phyloP scores from a whole-genome alignment of 2,888 invertebrate species.

The Acrocyrtus sp. region DNA sequence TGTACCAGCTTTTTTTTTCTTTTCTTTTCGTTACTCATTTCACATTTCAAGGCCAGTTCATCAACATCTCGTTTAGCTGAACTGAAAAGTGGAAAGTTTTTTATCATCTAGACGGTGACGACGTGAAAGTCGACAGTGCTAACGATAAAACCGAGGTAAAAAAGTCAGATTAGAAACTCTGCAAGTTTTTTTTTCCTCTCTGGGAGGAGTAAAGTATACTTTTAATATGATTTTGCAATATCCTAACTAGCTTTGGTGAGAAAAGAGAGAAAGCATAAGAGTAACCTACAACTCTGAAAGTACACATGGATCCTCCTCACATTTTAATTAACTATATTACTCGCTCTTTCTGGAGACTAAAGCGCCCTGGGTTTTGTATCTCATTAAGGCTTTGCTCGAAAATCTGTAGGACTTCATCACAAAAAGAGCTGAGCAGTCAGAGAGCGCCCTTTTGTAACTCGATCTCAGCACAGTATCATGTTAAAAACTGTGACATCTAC shows the following conservation, averaged over 20 bases:
- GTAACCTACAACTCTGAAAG: too few relatives aligned
- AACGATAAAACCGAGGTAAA: too few relatives aligned
- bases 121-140: background rate
- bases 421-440: background rate
- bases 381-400: background rate
- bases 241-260: background rate
- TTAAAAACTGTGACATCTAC: too few relatives aligned
- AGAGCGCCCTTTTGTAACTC: background rate
- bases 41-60: background rate
- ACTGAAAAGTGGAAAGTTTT: background rate
- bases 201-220: background rate
- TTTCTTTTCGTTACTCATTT: background rate
- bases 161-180: background rate
- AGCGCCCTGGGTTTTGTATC: too few relatives aligned
- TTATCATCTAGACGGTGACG: background rate
- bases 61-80: background rate
- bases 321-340: too few relatives aligned
- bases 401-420: background rate
- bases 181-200: background rate
- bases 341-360: too few relatives aligned
- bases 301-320: too few relatives aligned
- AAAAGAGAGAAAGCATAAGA: too few relatives aligned
- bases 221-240: background rate
- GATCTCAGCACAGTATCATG: too few relatives aligned
- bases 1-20: too few relatives aligned